Conservation (phyloP, 2,113 vertebrate species). For the Hippocampus zosterae region DNA sequence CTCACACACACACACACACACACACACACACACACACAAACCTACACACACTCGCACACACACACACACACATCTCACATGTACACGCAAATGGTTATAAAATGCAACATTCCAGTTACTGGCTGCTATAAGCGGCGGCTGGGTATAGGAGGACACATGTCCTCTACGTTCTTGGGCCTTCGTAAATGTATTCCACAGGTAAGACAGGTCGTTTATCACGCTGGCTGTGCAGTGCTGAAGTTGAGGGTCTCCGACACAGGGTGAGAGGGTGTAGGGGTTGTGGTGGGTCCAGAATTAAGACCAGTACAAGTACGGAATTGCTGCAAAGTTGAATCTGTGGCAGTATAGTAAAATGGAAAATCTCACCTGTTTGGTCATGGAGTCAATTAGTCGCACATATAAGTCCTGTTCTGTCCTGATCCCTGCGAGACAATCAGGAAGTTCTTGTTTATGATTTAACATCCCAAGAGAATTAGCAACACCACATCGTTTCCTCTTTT, state of each 20-base stretch:
- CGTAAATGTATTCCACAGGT: conserved; percentile 71
- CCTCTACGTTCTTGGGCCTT: conserved; percentile 67
- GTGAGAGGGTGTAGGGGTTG: conserved; percentile 1
- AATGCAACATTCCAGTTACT: conserved; percentile 26
- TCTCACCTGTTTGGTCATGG: conserved; percentile 96
- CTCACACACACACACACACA: neutral
- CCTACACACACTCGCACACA: neutral
- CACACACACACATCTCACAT: conserved; percentile 5
- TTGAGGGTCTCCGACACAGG: conserved; percentile 67
- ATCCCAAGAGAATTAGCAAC: conserved; percentile 4
- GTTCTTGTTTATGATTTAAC: conserved; percentile 12
- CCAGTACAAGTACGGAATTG: conserved; percentile 20
- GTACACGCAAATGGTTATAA: conserved; percentile 16
- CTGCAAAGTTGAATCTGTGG: conserved; percentile 15
- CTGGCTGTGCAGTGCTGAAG: conserved; percentile 60
- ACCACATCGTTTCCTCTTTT: conserved; percentile 1
- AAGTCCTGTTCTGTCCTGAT: conserved; percentile 96
- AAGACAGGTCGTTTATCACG: conserved; percentile 72
- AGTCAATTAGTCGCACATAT: conserved; percentile 94
- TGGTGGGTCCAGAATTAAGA: conserved; percentile 13
- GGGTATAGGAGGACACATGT: conserved; percentile 60
- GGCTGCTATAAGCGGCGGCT: conserved; percentile 48
- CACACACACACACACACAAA: conserved; percentile 1
- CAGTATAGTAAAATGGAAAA: conserved; percentile 7
- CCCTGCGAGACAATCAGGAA: conserved; percentile 57